These are phyloP conservation scores for Zosterops borbonicus DNA, from an alignment of 2,113 vertebrate species.

Conservation along the genomic window DNA sequence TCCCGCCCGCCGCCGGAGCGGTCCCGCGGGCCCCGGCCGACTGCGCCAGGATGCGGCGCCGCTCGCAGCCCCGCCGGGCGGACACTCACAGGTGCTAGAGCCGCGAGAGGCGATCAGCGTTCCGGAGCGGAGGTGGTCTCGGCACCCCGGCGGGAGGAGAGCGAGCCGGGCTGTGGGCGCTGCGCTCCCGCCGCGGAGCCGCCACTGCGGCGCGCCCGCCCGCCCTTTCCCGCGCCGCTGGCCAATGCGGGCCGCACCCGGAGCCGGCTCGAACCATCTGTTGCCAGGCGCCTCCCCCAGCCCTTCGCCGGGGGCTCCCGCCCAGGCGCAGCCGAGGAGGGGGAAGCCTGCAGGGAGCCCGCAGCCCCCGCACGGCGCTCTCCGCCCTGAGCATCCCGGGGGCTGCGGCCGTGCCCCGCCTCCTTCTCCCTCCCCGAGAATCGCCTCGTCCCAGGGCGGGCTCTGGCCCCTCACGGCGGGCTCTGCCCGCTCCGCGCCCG, in stretches of 20 bases:
- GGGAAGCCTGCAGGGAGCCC: neutral
- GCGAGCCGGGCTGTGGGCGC: neutral
- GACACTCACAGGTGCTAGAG: neutral
- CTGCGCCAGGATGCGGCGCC: neutral
- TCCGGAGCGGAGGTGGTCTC: neutral
- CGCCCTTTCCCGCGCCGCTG: neutral
- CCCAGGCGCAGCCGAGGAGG: neutral
- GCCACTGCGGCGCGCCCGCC: neutral
- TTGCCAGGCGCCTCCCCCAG: slow-evolving; percentile 71
- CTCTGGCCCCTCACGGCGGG: too few relatives aligned
- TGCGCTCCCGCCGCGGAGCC: neutral
- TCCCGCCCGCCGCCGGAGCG: neutral
- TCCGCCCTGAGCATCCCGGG: too few relatives aligned
- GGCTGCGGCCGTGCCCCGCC: neutral
- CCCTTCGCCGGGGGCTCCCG: neutral
- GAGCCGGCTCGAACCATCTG: slow-evolving; percentile 71
- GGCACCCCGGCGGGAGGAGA: too few relatives aligned
- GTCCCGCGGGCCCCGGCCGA: neutral
- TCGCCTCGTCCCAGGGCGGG: neutral
- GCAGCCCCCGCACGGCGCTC: neutral
- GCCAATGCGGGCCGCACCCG: slow-evolving; percentile 55
- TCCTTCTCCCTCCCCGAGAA: neutral
- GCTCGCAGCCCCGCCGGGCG: neutral
- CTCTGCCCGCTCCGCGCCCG: too few relatives aligned
- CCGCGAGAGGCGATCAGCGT: neutral